Evolutionary conservation across 2,797 vertebrate genomes (phyloP).

Genomic region (Enteromius trimaculatus): DNA sequence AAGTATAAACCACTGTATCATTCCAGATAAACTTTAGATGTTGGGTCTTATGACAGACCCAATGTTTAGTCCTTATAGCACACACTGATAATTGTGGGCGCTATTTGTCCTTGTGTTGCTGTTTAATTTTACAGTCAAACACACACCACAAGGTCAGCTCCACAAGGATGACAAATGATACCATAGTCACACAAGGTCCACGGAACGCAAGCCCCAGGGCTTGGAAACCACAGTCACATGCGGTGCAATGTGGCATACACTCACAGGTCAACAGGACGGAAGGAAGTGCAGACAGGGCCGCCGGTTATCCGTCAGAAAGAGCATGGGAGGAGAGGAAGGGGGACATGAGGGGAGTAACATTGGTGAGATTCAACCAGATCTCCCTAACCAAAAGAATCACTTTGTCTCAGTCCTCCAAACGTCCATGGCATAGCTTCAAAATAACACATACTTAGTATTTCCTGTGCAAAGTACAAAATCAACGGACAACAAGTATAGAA

Average conservation of each 20-base stretch:
- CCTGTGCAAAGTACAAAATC: conserved; percentile 35
- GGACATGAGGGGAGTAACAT: conserved; percentile 43
- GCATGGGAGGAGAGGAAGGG: conserved; percentile 54
- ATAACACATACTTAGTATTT: conserved; percentile 19
- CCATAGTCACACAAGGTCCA: conserved; percentile 53
- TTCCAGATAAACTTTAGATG: conserved; percentile 1
- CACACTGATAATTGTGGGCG: background rate
- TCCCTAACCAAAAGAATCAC: conserved; percentile 17
- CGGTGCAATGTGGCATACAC: conserved; percentile 58
- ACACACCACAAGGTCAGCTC: conserved; percentile 39
- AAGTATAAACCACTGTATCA: conserved; percentile 13
- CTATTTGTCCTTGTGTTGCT: conserved; percentile 22
- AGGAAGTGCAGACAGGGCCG: conserved; percentile 56
- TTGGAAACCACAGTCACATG: conserved; percentile 42
- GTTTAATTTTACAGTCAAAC: conserved; percentile 22
- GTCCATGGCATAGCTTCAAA: conserved; percentile 20
- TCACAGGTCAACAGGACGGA: conserved; percentile 67
- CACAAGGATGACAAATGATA: conserved; percentile 46
- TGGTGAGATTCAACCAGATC: conserved; percentile 47
- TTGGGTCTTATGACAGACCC: conserved; percentile 15
- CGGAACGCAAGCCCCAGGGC: conserved; percentile 22
- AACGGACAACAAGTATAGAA: conserved; percentile 41
- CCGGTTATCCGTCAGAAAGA: conserved; percentile 64
- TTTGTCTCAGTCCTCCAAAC: conserved; percentile 20
- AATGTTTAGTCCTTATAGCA: conserved; percentile 18